Conservation (phyloP, 2,797 vertebrate species). For the Rhyacichthys aspro region DNA sequence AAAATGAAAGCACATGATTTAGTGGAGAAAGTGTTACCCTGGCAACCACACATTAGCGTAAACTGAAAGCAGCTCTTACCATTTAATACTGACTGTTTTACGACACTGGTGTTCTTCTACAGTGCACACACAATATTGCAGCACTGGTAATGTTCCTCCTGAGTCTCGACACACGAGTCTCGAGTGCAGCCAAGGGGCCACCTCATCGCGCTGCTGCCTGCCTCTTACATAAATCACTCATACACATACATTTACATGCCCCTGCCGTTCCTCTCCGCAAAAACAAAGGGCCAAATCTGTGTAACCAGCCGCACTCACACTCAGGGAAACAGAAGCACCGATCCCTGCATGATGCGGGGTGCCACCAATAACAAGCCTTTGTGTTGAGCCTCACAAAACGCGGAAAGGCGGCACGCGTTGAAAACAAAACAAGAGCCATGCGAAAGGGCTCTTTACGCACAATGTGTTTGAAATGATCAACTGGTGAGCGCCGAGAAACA, state of each 20-base stretch:
- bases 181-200: not conserved
- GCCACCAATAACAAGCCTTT: conserved; percentile 20
- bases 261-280: not conserved
- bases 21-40: no score
- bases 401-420: conserved; percentile 13
- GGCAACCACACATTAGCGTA: no score
- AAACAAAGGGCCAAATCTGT: not conserved
- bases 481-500: conserved; percentile 5
- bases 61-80: no score
- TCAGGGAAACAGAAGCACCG: not conserved
- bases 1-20: no score
- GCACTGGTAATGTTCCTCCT: no score
- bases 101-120: no score
- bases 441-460: not conserved
- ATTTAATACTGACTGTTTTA: no score
- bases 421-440: conserved; percentile 5
- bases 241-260: conserved; percentile 2
- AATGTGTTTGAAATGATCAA: not conserved
- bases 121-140: no score
- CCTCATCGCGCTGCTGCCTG: not conserved
- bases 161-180: no score
- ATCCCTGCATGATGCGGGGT: not conserved
- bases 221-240: conserved; percentile 2
- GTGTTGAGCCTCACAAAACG: conserved; percentile 25
- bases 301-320: no score